Base-by-base conservation (phyloP, 37 sponge, comb jelly and placozoan genomes). In the Cliona cf. orientalis region DNA sequence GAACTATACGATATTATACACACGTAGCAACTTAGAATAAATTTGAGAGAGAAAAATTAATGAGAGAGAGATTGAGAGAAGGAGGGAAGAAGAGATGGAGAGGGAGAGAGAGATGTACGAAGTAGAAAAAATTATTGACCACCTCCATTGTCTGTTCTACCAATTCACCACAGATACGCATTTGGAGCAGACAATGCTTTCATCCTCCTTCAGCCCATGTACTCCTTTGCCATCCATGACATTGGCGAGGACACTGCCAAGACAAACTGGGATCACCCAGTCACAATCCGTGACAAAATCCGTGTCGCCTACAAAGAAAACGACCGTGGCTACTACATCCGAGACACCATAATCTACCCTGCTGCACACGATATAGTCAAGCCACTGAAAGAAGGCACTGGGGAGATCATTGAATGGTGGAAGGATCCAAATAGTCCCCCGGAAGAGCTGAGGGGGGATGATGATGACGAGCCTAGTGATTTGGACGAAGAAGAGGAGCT, bases 311-410 rank as follows among this genome's bases (percentile, higher is more conserved):
- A 86, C 84, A 83, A 84, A 59, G 65, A 79, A 25, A 88, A 76
- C 56, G 76, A 81, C 41, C 71, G 95, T 26, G 77, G 79, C 40
- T 94, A 94, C 62, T 79, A 81, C 60, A 87, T 90, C 25, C 56
- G 95, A 12, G 82, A 94, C 69, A 87, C 91, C 7, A 44, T 94
- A 38, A 61, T 49, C 25, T 94, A 94, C 55, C 91, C 95, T 37
- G 65, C 91, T 3, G 91, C 89, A 44, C 95, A 91, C 40, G 95
- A 94, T 67, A 69, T 94, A 57, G 95, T 94, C 29, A 94, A 91
- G 56, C 91, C 91, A 29, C 58, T 94, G 25, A 34, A 56, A 0
- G 87, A 86, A 26, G 69, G 83, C 19, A 34, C 45, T 4, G 83
- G 60, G 55, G 58, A 71, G 28, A 22, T 86, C 22, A 56, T 90